Base-by-base conservation (phyloP, 2,888 invertebrate genomes). In the Thumatha senex region DNA sequence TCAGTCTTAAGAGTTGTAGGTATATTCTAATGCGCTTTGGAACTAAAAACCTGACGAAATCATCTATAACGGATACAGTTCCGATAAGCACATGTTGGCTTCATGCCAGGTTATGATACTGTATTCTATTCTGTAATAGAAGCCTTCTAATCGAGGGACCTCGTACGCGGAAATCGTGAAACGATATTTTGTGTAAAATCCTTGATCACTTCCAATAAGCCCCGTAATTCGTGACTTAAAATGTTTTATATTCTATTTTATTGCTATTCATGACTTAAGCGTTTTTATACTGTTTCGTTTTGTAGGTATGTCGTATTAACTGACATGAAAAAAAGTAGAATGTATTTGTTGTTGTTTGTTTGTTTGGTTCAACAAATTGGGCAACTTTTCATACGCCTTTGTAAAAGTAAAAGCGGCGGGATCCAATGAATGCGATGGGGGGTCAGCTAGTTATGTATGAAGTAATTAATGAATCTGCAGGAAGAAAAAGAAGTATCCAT, bases 101-200 rank as follows among this genome's bases (percentile, higher is more conserved):
- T 18, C 10, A 35, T 36, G 29, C 50, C 45, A 50, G 40, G 15
- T 13, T 29, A 30, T 40, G 45, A 50, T 11, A 40, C 40, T 15
- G 13, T 45, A 33, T 36, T 45, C 36, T 46, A 36, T 30, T n/a
- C 30, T 41, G 7, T 45, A 45, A 50, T 50, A 30, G 35, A 40
- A 40, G 45, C 18, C 40, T 45, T 31, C 30, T 40, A 43, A 38
- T 11, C 29, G 39, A 34, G 14, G 18, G 15, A 30, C 34, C 30
- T 33, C 40, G 5, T 24, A 30, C 45, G 45, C 8, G 29, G 30
- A 14, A 39, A 11, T 43, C 34, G 30, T 44, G 35, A 49, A 40
- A 15, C 10, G 33, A 34, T 44, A 49, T 8, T 29, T 24, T 12
- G 29, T 43, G 33, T 34, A 15, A 33, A 2, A n/a, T 14, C 13